Conservation (phyloP, 2,113 vertebrate genomes). For the Gnathonemus echidnorhynchus region DNA sequence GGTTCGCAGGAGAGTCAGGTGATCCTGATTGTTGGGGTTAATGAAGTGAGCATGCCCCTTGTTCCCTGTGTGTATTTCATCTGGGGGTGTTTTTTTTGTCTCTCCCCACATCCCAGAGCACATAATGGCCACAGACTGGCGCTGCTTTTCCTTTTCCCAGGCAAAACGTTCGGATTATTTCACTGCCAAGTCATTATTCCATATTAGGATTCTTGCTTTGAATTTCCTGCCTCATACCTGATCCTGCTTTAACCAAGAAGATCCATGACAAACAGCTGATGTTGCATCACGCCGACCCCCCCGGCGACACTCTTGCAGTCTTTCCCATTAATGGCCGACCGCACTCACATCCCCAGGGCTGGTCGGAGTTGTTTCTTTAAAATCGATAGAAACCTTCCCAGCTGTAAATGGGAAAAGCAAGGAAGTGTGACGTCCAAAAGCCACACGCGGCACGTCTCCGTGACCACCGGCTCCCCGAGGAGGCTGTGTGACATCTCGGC, state of each 20-base stretch:
- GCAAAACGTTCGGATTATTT: background rate
- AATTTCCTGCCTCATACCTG: background rate
- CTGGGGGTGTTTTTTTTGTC: background rate
- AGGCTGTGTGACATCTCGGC: background rate
- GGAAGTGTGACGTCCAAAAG: background rate
- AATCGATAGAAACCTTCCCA: background rate
- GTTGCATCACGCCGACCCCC: background rate
- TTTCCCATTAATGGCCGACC: background rate
- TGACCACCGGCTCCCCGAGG: background rate
- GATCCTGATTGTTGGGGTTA: background rate
- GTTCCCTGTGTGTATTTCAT: background rate
- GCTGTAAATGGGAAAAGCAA: background rate
- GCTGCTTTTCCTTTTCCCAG: background rate
- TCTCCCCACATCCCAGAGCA: background rate
- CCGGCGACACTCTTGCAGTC: background rate
- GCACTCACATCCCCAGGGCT: background rate
- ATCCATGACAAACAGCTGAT: background rate
- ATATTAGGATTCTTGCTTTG: background rate
- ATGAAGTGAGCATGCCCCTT: background rate
- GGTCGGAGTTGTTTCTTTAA: too few relatives aligned
- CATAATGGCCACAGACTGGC: background rate
- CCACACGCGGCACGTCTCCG: background rate
- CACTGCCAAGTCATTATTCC: background rate
- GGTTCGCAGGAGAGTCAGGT: background rate
- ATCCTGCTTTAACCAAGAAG: background rate